These are phyloP conservation scores for Lacanobia oleracea DNA, from an alignment of 2,888 invertebrate genomes.

Conservation along the genomic window DNA sequence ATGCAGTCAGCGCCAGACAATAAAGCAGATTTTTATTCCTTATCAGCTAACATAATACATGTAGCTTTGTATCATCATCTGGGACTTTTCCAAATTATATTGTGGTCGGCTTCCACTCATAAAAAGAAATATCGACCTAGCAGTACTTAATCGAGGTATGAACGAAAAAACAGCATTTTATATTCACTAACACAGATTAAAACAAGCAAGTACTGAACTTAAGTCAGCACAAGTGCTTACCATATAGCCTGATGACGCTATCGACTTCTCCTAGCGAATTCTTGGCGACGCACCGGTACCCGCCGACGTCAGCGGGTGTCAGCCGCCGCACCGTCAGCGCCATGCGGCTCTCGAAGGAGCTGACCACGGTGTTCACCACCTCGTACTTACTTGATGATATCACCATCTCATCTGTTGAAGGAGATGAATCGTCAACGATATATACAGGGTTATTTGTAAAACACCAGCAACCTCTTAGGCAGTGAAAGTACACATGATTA, in stretches of 20 bases:
- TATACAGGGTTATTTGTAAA: no score
- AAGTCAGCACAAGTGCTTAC: slow-evolving; percentile 89
- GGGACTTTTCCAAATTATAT: no score
- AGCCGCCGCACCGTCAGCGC: slow-evolving; percentile 94
- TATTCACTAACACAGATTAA: no score
- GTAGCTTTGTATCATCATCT: no score
- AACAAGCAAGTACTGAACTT: not conserved
- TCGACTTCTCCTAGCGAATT: slow-evolving; percentile 97
- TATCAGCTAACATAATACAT: no score
- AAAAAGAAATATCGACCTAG: no score
- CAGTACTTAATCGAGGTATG: no score
- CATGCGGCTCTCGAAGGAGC: slow-evolving; percentile 96
- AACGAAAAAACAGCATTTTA: no score
- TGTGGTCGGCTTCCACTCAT: no score
- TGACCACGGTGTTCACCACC: slow-evolving; percentile 93
- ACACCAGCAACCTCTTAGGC: no score
- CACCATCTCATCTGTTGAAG: slow-evolving; percentile 94
- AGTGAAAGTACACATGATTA: no score
- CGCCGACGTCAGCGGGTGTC: slow-evolving; percentile 94
- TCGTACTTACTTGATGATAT: slow-evolving; percentile 95
- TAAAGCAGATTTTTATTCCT: no score
- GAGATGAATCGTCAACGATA: not conserved
- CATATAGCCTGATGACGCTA: slow-evolving; percentile 96
- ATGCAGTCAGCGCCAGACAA: not conserved
- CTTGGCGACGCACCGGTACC: slow-evolving; percentile 96